Evolutionary conservation across 2,113 vertebrate species (phyloP).

Genomic region (Peromyscus leucopus): DNA sequence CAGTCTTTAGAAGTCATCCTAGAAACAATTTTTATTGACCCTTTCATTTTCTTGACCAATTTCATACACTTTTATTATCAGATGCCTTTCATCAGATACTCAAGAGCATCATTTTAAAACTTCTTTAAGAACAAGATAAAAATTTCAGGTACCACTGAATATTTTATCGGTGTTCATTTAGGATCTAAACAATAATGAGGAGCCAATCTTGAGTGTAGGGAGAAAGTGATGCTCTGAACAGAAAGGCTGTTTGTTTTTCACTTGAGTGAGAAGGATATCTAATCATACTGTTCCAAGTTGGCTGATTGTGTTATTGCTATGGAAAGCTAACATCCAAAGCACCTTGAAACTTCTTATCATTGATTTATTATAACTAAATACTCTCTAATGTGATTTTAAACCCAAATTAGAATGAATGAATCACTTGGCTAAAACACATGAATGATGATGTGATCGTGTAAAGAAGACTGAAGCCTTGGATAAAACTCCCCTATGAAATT

Average conservation of each 20-base stretch:
- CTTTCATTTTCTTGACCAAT: conserved; percentile 78
- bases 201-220: conserved; percentile 59
- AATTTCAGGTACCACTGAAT: conserved; percentile 79
- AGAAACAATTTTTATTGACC: conserved; percentile 81
- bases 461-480: not conserved
- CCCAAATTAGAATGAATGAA: not conserved
- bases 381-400: not conserved
- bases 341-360: not conserved
- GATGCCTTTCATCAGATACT: conserved; percentile 76
- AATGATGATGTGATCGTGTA: not conserved
- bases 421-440: not conserved
- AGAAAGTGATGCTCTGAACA: conserved; percentile 69
- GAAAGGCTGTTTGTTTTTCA: conserved; percentile 68
- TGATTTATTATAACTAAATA: not conserved
- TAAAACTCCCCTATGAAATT: not conserved
- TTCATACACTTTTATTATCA: conserved; percentile 81
- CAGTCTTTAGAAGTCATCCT: conserved; percentile 72
- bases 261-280: conserved; percentile 62
- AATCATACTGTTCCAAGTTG: conserved; percentile 65
- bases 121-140: conserved; percentile 79
- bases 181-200: conserved; percentile 77
- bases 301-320: not conserved
- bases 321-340: conserved; percentile 1
- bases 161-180: conserved; percentile 85
- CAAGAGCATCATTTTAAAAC: conserved; percentile 76